Evolutionary conservation across 2,888 invertebrate genomes (phyloP).

Genomic region (Melanophora roralis): DNA sequence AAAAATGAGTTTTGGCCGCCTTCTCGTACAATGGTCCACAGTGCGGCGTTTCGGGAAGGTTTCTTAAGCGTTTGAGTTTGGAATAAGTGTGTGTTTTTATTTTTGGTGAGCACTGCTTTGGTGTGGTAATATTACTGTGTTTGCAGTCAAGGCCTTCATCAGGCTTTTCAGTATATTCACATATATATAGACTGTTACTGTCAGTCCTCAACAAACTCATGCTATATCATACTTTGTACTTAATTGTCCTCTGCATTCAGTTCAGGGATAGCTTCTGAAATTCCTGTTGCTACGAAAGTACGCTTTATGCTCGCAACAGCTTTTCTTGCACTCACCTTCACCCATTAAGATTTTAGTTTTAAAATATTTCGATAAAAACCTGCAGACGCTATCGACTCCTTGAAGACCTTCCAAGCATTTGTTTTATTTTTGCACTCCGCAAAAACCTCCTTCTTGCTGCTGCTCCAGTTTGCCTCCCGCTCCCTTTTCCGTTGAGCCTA

Average conservation of each 20-base stretch:
- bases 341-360: slow-evolving; percentile 30
- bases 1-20: no score
- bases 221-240: no score
- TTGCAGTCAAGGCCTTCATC: not conserved
- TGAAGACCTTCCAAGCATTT: slow-evolving; percentile 11
- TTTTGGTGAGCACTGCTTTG: not conserved
- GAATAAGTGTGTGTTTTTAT: slow-evolving; percentile 4
- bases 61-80: no score
- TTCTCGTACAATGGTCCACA: no score
- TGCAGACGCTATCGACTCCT: not conserved
- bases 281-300: not conserved
- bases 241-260: no score
- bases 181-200: not conserved
- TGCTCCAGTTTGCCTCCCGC: not conserved
- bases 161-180: not conserved
- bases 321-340: slow-evolving; percentile 31
- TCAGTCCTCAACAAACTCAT: no score
- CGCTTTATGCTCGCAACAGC: slow-evolving; percentile 9
- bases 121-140: not conserved
- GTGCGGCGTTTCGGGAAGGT: no score
- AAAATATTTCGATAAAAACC: slow-evolving; percentile 5
- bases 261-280: no score
- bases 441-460: not conserved
- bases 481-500: not conserved
- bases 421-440: not conserved